phyloP scores from a whole-genome alignment of 2,888 invertebrate genomes.

The Agrotis exclamationis region DNA sequence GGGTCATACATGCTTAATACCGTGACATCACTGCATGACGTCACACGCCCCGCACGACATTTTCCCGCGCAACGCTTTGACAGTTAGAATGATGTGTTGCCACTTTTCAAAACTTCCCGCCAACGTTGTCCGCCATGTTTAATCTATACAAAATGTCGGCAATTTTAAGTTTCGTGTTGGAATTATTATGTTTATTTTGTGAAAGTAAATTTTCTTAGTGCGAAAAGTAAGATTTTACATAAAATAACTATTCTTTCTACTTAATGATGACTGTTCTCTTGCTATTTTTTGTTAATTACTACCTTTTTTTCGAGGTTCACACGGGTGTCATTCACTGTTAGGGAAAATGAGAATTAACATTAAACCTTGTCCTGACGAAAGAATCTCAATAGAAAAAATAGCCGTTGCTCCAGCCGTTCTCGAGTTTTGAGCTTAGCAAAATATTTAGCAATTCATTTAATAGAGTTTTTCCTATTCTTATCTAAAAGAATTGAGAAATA shows the following conservation, averaged over 20 bases:
- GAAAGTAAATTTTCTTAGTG: neutral
- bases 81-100: constrained; percentile 70
- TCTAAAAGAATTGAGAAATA: neutral
- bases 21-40: constrained; percentile 39
- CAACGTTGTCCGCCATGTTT: constrained; percentile 56
- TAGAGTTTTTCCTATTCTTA: neutral
- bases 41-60: constrained; percentile 46
- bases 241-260: too few relatives aligned
- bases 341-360: too few relatives aligned
- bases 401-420: too few relatives aligned
- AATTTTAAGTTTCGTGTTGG: constrained; percentile 29
- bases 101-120: constrained; percentile 67
- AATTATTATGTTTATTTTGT: constrained; percentile 5
- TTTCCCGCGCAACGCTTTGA: constrained; percentile 65
- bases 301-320: too few relatives aligned
- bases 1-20: constrained; percentile 19
- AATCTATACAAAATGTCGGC: constrained; percentile 48
- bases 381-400: too few relatives aligned
- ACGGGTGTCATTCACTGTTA: too few relatives aligned
- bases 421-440: too few relatives aligned
- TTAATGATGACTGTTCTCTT: too few relatives aligned
- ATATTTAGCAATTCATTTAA: neutral
- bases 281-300: too few relatives aligned
- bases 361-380: too few relatives aligned
- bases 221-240: too few relatives aligned